Evolutionary conservation across 1,140 invertebrate species (phyloP), one percentile per base, ranked within the genome.

Genomic region (Drosophila repleta): DNA sequence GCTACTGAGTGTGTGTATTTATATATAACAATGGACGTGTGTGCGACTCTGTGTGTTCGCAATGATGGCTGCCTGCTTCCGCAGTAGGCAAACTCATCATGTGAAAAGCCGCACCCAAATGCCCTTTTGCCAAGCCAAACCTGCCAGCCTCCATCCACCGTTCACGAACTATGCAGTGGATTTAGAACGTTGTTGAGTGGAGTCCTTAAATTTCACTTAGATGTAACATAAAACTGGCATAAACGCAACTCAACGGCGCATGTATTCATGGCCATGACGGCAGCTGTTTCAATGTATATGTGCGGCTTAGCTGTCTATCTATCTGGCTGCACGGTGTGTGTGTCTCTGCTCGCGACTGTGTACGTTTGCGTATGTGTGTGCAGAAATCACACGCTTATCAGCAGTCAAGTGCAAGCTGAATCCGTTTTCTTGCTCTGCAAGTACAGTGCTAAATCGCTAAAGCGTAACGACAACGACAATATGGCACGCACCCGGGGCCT

Each of bases 141-240:
- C 39, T 39, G 2, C 37, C 43, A 24, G 1, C 46, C 26, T 29
- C 41, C 53, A 13, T 17, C 32, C 41, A n/a, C 20, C 13, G 21
- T 43, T 60, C 67, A 72, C 68, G 69, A 89, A 84, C 79, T 87
- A 82, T 85, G 70, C 52, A 72, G 67, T 62, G 84, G 76, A 83
- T 88, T 89, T 89, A 46, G 65, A 69, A 63, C 53, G 79, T 49
- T 76, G 79, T 76, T 80, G 83, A 88, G 76, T 79, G 79, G 69
- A 89, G 83, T 88, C 79, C 83, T 88, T 88, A 88, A 89, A 88
- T 88, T 88, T 88, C 83, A 88, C 83, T 88, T 88, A 88, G 84
- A 89, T 79, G 83, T 88, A 88, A 89, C 83, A 89, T 76, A 89
- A 88, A 82, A 87, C 79, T 69, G 76, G 71, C 74, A 84, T 88